Evolutionary conservation across 2,797 vertebrate species (phyloP).

Genomic region (Ctenopoma kingsleyae): DNA sequence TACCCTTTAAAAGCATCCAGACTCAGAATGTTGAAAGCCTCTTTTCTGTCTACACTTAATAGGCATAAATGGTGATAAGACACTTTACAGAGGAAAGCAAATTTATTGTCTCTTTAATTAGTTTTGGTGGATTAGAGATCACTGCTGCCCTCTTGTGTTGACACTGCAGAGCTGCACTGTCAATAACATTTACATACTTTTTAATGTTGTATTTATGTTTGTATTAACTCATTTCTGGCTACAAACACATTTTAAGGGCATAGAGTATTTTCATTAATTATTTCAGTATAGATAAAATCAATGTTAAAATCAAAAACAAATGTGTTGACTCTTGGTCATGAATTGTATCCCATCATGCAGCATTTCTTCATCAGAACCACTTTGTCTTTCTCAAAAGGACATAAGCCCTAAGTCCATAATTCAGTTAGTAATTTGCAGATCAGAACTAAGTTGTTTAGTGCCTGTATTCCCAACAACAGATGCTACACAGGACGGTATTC

Average conservation of each 20-base stretch:
- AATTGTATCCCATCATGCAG: neutral
- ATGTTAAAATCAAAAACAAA: neutral
- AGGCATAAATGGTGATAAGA: constrained; percentile 20
- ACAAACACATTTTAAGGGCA: neutral
- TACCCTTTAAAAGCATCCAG: constrained; percentile 12
- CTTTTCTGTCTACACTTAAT: constrained; percentile 10
- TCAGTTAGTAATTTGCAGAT: constrained; percentile 24
- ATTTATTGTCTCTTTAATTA: constrained; percentile 35
- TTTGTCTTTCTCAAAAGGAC: constrained; percentile 14
- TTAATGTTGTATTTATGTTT: constrained; percentile 6
- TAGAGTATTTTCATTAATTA: neutral
- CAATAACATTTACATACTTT: neutral
- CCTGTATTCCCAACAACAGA: constrained; percentile 34
- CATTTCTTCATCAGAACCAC: neutral
- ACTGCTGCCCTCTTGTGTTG: constrained; percentile 81
- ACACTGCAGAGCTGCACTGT: constrained; percentile 15
- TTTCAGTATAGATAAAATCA: constrained; percentile 7
- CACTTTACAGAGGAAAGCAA: constrained; percentile 9
- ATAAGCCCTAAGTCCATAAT: constrained; percentile 15
- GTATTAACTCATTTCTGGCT: too few relatives aligned
- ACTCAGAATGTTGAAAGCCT: neutral
- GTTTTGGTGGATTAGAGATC: constrained; percentile 57
- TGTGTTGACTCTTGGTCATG: neutral
- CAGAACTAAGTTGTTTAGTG: constrained; percentile 20
- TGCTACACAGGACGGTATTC: constrained; percentile 15